phyloP scores from a whole-genome alignment of 2,113 vertebrate genomes.

The Abramis brama region DNA sequence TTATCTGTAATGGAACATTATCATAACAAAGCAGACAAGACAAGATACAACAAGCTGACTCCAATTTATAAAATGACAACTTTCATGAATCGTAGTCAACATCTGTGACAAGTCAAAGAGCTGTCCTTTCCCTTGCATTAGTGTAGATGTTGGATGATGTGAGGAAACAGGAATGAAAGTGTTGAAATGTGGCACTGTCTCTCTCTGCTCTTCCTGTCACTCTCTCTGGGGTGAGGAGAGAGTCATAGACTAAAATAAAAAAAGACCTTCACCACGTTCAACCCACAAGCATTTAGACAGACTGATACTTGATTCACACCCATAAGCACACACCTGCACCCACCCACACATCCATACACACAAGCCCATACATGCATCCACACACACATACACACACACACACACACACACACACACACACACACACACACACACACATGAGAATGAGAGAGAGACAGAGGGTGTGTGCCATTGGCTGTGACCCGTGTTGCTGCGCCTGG shows the following conservation, averaged over 20 bases:
- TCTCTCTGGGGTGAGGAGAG: neutral
- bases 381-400: neutral
- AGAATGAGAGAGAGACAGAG: slow-evolving; percentile 61
- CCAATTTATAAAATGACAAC: neutral
- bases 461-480: slow-evolving; percentile 65
- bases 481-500: slow-evolving; percentile 73
- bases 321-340: neutral
- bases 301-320: slow-evolving; percentile 18
- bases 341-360: slow-evolving; percentile 31
- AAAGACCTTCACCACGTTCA: slow-evolving; percentile 39
- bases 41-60: neutral
- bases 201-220: neutral
- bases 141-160: neutral
- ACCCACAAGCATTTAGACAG: slow-evolving; percentile 42
- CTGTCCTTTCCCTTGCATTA: neutral
- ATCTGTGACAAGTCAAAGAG: neutral
- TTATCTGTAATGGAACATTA: too few species aligned
- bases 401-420: neutral
- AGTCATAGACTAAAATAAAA: slow-evolving; percentile 37
- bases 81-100: neutral
- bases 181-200: slow-evolving; percentile 36
- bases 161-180: neutral
- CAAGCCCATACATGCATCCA: slow-evolving; percentile 4
- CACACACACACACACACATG: neutral
- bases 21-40: neutral